phyloP scores from a whole-genome alignment of 2,888 invertebrate genomes.

The Mythimna pallens region DNA sequence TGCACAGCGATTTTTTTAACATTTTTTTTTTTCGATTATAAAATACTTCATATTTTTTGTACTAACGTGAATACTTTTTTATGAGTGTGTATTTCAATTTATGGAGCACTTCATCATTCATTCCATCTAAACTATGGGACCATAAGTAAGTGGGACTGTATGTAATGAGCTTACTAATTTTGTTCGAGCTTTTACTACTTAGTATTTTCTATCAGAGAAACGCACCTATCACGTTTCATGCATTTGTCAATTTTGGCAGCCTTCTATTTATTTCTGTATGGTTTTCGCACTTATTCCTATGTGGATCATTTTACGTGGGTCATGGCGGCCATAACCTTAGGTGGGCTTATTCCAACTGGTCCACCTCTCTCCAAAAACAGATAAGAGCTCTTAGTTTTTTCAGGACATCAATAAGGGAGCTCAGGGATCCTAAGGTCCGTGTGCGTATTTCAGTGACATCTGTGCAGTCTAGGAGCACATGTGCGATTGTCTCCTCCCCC shows the following conservation, averaged over 20 bases:
- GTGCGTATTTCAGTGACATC: no score
- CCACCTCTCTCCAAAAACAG: no score
- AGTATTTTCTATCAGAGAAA: slow-evolving; percentile 24
- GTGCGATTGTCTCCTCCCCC: no score
- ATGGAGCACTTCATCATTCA: not conserved
- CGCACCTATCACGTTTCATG: slow-evolving; percentile 49
- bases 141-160: not conserved
- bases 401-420: no score
- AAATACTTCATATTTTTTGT: not conserved
- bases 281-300: no score
- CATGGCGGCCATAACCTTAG: no score
- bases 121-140: not conserved
- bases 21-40: not conserved
- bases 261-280: no score
- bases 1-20: slow-evolving; percentile 43
- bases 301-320: no score
- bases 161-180: not conserved
- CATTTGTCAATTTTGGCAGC: slow-evolving; percentile 65
- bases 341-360: no score
- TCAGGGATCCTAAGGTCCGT: no score
- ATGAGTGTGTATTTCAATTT: not conserved
- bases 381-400: no score
- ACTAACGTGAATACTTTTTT: not conserved
- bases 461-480: no score
- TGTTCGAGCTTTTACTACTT: not conserved